Evolutionary conservation across 2,888 invertebrate species (phyloP).

Genomic region (Boloria selene): DNA sequence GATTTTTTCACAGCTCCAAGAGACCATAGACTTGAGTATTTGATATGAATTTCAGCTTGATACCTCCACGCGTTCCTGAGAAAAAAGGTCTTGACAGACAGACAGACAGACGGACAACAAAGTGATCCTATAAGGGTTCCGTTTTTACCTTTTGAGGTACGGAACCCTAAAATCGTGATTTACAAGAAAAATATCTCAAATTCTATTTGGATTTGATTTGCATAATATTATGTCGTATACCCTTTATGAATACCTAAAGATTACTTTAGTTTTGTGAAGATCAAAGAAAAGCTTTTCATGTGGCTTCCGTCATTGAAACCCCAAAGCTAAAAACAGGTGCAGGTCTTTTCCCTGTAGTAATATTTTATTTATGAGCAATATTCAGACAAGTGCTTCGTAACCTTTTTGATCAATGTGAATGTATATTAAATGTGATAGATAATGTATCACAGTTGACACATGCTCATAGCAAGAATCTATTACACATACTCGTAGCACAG

Average conservation of each 20-base stretch:
- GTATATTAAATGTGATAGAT: background rate
- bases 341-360: slow-evolving; percentile 1
- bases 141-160: no score
- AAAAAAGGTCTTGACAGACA: no score
- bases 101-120: no score
- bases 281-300: slow-evolving; percentile 1
- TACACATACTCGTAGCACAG: no score
- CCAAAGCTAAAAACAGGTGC: slow-evolving; percentile 5
- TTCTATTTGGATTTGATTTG: background rate
- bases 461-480: background rate
- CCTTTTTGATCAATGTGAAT: slow-evolving; percentile 13
- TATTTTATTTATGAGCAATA: slow-evolving; percentile 17
- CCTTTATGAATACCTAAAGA: background rate
- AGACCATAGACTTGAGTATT: no score
- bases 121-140: no score
- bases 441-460: slow-evolving; percentile 1
- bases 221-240: background rate
- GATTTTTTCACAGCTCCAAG: no score
- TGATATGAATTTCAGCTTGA: no score
- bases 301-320: background rate
- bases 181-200: no score
- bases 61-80: no score
- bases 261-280: background rate
- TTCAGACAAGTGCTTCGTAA: background rate
- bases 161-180: no score